Evolutionary conservation across 2,113 vertebrate species (phyloP).

Genomic region (Microtus oregoni): DNA sequence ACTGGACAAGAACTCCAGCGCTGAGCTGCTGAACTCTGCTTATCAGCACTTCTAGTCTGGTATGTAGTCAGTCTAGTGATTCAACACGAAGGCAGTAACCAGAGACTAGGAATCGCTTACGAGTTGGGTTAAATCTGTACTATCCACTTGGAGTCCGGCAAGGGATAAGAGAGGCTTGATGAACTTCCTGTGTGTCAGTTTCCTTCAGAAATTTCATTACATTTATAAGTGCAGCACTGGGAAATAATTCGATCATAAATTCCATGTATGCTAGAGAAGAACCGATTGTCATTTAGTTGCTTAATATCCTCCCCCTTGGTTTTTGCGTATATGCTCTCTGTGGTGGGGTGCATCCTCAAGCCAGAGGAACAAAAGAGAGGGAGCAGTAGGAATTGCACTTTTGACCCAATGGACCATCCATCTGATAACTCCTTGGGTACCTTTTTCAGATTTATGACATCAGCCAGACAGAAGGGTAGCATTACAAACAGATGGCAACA

Average conservation of each 20-base stretch:
- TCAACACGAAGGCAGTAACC: background rate
- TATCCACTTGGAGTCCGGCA: background rate
- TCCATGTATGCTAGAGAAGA: background rate
- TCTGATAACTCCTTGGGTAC: background rate
- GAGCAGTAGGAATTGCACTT: background rate
- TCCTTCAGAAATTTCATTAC: background rate
- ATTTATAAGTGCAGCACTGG: background rate
- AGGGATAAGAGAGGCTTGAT: background rate
- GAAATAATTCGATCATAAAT: background rate
- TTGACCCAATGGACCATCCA: background rate
- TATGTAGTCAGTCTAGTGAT: background rate
- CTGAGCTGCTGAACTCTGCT: background rate
- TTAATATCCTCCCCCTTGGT: background rate
- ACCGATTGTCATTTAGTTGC: background rate
- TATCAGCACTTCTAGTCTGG: background rate
- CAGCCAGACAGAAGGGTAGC: background rate
- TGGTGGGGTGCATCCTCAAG: background rate
- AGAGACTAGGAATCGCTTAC: background rate
- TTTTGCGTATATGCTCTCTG: background rate
- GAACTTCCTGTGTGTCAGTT: background rate
- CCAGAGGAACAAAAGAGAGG: background rate
- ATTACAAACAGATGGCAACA: background rate
- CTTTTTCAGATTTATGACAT: background rate
- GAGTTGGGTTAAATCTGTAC: background rate
- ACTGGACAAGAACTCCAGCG: background rate